phyloP scores from a whole-genome alignment of 2,888 invertebrate genomes.

The Platycnemis pennipes region DNA sequence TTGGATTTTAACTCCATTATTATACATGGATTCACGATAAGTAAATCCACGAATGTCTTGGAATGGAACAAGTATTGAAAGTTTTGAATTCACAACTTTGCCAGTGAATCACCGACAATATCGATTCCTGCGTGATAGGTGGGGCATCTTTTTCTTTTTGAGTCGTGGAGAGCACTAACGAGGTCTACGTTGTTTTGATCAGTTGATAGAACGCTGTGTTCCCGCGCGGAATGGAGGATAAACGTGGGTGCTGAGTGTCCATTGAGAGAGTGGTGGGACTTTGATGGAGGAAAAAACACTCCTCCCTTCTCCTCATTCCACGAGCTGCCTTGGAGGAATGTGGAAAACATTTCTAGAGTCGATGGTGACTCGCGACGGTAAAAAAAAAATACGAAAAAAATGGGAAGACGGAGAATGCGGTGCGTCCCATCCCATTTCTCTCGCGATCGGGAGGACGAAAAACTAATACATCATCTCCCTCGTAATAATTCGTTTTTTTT shows the following conservation, averaged over 20 bases:
- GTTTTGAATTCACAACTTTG: too few species aligned
- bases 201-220: too few species aligned
- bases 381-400: not conserved
- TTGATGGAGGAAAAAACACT: not conserved
- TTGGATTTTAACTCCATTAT: too few species aligned
- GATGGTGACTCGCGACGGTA: not conserved
- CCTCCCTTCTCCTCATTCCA: not conserved
- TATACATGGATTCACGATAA: too few species aligned
- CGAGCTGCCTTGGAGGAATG: not conserved
- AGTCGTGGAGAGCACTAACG: too few species aligned
- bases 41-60: too few species aligned
- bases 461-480: constrained; percentile 3
- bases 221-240: too few species aligned
- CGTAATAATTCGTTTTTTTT: not conserved
- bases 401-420: not conserved
- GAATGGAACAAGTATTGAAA: too few species aligned
- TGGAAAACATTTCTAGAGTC: not conserved
- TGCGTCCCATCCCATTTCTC: not conserved
- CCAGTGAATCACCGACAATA: too few species aligned
- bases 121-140: too few species aligned
- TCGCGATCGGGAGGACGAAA: not conserved
- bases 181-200: too few species aligned
- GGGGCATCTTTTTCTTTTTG: too few species aligned
- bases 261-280: not conserved
- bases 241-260: not conserved